phyloP scores from a whole-genome alignment of 2,888 invertebrate species.

The Mesorhabditis sp. region DNA sequence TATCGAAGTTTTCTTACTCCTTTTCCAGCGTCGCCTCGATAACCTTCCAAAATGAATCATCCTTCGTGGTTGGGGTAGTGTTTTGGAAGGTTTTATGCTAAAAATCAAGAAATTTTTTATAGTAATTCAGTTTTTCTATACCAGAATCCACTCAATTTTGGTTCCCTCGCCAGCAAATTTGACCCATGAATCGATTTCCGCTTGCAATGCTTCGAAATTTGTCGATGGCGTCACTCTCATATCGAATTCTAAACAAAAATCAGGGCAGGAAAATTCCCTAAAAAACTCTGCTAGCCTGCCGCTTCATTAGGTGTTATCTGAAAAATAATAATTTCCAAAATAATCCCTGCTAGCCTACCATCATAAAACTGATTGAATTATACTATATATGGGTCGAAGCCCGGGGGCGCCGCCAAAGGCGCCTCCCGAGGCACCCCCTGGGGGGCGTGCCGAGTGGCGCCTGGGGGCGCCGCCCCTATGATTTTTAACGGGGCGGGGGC shows the following conservation, averaged over 20 bases:
- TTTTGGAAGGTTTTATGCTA: conserved; percentile 2
- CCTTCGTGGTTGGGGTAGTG: background rate
- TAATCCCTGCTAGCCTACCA: too few relatives aligned
- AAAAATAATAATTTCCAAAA: too few relatives aligned
- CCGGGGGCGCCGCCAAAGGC: too few relatives aligned
- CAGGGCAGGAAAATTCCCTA: background rate
- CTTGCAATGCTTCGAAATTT: background rate
- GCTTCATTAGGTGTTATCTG: too few relatives aligned
- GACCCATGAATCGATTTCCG: background rate
- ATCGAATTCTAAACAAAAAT: background rate
- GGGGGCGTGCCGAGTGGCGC: too few relatives aligned
- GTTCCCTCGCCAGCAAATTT: background rate
- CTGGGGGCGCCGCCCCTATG: too few relatives aligned
- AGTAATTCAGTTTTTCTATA: background rate
- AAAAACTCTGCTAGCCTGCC: background rate
- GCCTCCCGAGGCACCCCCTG: too few relatives aligned
- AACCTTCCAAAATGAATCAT: background rate
- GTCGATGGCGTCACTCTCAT: background rate
- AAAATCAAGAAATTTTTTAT: background rate
- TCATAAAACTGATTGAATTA: too few relatives aligned
- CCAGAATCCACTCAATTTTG: background rate
- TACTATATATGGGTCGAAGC: too few relatives aligned
- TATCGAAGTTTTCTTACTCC: background rate
- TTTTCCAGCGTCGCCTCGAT: background rate
- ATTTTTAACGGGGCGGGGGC: too few relatives aligned